These are phyloP conservation scores for Fissipunctia ypsillon DNA, from an alignment of 2,888 invertebrate genomes.

Conservation along the genomic window DNA sequence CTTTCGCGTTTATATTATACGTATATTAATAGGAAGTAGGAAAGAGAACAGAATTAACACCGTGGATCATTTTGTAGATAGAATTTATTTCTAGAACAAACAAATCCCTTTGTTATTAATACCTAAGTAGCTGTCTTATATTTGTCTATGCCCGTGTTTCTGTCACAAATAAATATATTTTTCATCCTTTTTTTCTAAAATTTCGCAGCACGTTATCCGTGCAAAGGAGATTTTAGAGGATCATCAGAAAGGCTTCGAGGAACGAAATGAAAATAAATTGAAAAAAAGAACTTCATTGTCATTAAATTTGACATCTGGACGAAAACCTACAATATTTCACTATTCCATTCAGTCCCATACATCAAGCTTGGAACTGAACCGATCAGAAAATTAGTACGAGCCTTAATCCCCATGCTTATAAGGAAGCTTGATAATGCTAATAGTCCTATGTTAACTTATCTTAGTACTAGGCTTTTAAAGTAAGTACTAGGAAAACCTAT, in stretches of 20 bases:
- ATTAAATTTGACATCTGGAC: background rate
- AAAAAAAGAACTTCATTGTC: background rate
- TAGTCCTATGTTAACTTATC: slow-evolving; percentile 67
- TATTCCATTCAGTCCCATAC: background rate
- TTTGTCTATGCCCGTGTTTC: no score
- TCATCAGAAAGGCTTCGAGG: background rate
- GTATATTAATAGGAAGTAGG: no score
- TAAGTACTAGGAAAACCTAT: slow-evolving; percentile 57
- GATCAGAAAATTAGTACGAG: slow-evolving; percentile 43
- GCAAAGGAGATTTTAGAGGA: background rate
- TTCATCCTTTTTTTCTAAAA: no score
- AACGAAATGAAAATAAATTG: background rate
- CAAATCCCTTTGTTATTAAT: background rate
- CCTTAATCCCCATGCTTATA: slow-evolving; percentile 66
- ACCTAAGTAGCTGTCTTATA: no score
- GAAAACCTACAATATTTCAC: background rate
- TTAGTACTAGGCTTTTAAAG: slow-evolving; percentile 61
- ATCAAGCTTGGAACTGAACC: slow-evolving; percentile 11
- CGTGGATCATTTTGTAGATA: background rate
- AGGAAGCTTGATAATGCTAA: slow-evolving; percentile 73
- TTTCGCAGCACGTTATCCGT: background rate
- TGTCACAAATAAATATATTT: no score
- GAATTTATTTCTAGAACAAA: background rate
- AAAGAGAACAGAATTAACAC: background rate
- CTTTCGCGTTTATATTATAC: no score